These are phyloP conservation scores for Parazoanthus swiftii DNA, from an alignment of 92 coral and sea anemone species.

Conservation along the genomic window DNA sequence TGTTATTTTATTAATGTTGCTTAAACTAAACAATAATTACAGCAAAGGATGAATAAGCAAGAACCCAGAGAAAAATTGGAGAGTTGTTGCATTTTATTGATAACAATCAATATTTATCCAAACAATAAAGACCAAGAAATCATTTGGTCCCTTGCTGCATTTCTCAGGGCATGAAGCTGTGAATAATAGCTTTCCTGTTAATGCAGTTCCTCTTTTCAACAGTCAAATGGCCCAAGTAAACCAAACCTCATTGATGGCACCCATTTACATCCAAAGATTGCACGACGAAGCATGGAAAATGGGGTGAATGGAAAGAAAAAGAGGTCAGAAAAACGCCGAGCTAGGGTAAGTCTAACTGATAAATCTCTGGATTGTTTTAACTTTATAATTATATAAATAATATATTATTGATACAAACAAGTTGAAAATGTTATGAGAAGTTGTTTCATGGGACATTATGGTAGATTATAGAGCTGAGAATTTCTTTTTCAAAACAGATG, in stretches of 20 bases:
- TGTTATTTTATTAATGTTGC: constrained; percentile 17
- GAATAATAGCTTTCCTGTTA: constrained; percentile 6
- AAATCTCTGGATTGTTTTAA: constrained; percentile 4
- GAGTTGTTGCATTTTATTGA: neutral
- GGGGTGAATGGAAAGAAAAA: constrained; percentile 79
- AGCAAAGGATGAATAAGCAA: neutral
- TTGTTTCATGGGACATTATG: neutral
- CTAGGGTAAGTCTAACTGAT: constrained; percentile 64
- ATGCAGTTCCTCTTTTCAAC: constrained; percentile 4
- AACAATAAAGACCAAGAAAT: neutral
- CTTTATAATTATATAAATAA: neutral
- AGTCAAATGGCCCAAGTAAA: constrained; percentile 80
- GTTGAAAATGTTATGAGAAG: neutral
- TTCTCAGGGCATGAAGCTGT: neutral
- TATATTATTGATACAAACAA: neutral
- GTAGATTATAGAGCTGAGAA: constrained; percentile 22
- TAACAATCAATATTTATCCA: neutral
- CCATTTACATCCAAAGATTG: constrained; percentile 65
- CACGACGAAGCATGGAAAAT: constrained; percentile 76
- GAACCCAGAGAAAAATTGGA: neutral
- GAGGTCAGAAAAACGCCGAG: constrained; percentile 75
- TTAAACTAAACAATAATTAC: constrained; percentile 30
- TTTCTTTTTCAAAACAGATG: constrained; percentile 8
- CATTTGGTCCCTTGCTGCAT: neutral
- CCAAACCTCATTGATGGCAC: constrained; percentile 65